These are phyloP conservation scores for Gadopsis marmoratus DNA, from an alignment of 2,797 vertebrate genomes.

Conservation along the genomic window DNA sequence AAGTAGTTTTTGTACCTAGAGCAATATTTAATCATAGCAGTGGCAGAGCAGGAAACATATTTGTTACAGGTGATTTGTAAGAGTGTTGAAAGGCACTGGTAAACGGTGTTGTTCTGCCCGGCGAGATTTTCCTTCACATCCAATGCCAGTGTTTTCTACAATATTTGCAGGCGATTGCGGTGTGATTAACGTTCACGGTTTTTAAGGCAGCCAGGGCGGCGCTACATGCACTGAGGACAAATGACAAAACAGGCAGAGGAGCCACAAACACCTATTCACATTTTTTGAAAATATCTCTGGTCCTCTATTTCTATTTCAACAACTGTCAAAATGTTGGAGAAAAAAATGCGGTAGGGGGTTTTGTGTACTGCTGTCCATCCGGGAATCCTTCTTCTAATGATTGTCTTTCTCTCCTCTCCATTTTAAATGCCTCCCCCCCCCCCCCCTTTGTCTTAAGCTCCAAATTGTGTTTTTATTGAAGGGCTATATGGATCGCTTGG, in stretches of 20 bases:
- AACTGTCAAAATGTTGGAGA: slow-evolving; percentile 3
- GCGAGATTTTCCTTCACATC: neutral
- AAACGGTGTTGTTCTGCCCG: too few relatives aligned
- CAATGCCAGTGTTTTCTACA: neutral
- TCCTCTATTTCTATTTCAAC: neutral
- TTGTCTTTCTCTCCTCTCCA: slow-evolving; percentile 33
- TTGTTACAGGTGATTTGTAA: neutral
- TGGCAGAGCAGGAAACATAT: neutral
- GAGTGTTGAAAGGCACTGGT: neutral
- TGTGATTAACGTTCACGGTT: neutral
- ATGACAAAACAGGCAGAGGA: neutral
- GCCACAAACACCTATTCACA: neutral
- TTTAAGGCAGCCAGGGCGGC: neutral
- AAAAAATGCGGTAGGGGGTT: neutral
- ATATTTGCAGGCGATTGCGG: neutral
- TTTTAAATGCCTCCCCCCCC: slow-evolving; percentile 28
- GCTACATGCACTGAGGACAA: neutral
- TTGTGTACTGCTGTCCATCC: slow-evolving; percentile 9
- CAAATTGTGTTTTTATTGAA: slow-evolving; percentile 85
- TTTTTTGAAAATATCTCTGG: neutral
- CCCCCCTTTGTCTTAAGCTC: slow-evolving; percentile 78
- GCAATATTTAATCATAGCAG: neutral
- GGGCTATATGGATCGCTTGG: slow-evolving; percentile 81
- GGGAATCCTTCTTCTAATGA: slow-evolving; percentile 40
- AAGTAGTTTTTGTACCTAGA: too few relatives aligned